Percentiles rank a stretch among this genome's conserved stretches.
phyloP scores from a whole-genome alignment of 1,140 invertebrate species.

The Eueides isabella region DNA sequence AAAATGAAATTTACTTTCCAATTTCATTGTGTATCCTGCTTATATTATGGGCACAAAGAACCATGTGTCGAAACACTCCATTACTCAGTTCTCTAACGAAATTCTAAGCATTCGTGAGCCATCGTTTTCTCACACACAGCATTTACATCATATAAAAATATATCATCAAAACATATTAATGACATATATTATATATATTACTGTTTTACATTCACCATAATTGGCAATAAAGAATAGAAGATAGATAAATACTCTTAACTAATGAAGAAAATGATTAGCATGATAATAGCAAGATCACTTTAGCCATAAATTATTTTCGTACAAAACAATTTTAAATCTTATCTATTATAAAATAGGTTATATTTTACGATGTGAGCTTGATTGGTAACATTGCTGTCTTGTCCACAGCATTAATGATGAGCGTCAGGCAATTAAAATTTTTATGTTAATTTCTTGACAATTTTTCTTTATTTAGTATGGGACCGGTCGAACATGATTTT shows the following conservation, averaged over 20 bases:
- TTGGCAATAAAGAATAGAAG: conserved; percentile 30
- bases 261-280: conserved; percentile 38
- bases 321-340: not conserved
- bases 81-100: no score
- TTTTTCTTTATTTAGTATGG: conserved; percentile 44
- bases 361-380: not conserved
- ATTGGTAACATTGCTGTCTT: conserved; percentile 11
- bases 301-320: not conserved
- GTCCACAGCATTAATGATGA: conserved; percentile 59
- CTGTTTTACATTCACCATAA: conserved; percentile 25
- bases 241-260: conserved; percentile 24
- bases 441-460: conserved; percentile 69
- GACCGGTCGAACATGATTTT: conserved; percentile 62
- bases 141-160: not conserved
- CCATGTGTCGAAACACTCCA: no score
- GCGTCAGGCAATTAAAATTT: conserved; percentile 73
- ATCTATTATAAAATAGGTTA: not conserved
- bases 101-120: no score
- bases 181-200: conserved; percentile 15
- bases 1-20: no score
- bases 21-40: no score
- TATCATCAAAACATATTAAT: not conserved
- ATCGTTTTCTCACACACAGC: not conserved
- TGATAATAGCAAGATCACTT: conserved; percentile 25
- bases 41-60: no score